These are phyloP conservation scores for Eledone cirrhosa DNA, from an alignment of 2,888 invertebrate species.

Conservation along the genomic window DNA sequence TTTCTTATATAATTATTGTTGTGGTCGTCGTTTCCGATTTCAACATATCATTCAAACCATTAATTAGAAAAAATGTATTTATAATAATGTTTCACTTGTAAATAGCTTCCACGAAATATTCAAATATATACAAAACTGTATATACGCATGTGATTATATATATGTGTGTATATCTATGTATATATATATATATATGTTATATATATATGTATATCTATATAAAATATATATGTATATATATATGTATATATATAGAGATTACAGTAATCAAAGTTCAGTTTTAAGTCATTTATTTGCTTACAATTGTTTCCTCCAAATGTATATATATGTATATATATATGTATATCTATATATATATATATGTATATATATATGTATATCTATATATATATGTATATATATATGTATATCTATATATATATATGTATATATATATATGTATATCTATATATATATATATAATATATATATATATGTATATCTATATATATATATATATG, in stretches of 20 bases:
- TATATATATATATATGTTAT: not conserved
- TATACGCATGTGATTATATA: not conserved
- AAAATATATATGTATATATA: slow-evolving; percentile 1
- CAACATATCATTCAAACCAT: too few relatives aligned
- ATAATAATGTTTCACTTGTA: too few relatives aligned
- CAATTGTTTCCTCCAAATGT: too few relatives aligned
- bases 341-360: not conserved
- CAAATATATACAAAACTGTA: not conserved
- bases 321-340: too few relatives aligned
- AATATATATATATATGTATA: not conserved
- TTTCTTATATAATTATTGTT: too few relatives aligned
- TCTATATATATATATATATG: not conserved
- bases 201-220: not conserved
- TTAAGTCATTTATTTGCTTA: too few relatives aligned
- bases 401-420: not conserved
- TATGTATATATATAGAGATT: not conserved
- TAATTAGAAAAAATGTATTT: too few relatives aligned
- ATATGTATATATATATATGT: not conserved
- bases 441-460: not conserved
- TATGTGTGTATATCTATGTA: not conserved
- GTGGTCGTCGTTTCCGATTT: too few relatives aligned
- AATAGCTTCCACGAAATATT: too few relatives aligned
- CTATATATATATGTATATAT: not conserved
- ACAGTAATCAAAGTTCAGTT: too few relatives aligned
- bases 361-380: not conserved